Evolutionary conservation across 2,797 vertebrate species (phyloP).

Genomic region (Poeciliopsis gracilis): DNA sequence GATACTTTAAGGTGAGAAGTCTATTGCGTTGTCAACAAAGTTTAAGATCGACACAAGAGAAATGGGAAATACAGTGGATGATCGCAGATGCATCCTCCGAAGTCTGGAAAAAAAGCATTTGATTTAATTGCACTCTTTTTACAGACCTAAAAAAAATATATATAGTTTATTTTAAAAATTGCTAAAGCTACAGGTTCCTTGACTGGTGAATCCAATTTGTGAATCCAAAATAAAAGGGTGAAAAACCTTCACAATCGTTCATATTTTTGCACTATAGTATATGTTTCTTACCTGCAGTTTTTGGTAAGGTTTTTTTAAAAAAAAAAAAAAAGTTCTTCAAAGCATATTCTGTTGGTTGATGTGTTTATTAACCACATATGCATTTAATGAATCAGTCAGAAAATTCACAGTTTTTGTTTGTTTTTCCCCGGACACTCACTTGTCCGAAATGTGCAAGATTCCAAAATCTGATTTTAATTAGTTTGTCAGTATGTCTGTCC

Average conservation of each 20-base stretch:
- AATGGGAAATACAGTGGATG: not conserved
- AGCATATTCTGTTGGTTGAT: not conserved
- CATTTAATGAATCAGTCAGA: not conserved
- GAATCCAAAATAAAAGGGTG: not conserved
- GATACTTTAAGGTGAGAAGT: conserved; percentile 93
- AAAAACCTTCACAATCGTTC: not conserved
- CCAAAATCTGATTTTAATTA: not conserved
- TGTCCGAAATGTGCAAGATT: not conserved
- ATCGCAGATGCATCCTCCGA: not conserved
- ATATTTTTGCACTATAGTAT: not conserved
- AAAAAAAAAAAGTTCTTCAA: not conserved
- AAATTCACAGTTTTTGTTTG: not conserved
- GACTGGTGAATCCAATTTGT: not conserved
- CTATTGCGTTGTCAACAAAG: not conserved
- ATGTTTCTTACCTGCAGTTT: not conserved
- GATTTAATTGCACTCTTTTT: not conserved
- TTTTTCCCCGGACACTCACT: not conserved
- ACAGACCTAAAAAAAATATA: not conserved
- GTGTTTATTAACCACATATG: not conserved
- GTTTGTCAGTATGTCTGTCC: not conserved
- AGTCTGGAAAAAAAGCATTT: not conserved
- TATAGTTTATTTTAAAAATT: not conserved
- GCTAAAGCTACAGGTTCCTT: not conserved
- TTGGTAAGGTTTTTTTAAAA: not conserved
- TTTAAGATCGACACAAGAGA: not conserved